A percentile compares a stretch with the other conserved stretches of the same genome.
These are phyloP conservation scores for Galleria mellonella DNA, from an alignment of 1,140 invertebrate genomes.

Conservation along the genomic window DNA sequence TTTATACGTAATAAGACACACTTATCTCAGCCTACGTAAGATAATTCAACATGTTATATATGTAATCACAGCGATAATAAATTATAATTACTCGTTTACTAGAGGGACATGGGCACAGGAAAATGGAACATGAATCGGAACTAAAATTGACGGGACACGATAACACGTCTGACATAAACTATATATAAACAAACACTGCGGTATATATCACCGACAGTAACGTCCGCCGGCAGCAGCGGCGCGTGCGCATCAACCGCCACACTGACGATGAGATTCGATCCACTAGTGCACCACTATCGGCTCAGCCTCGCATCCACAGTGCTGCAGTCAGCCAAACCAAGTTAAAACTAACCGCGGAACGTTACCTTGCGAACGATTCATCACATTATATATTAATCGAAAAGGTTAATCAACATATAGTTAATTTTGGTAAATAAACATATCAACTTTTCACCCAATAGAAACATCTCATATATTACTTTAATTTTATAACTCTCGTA, in stretches of 20 bases:
- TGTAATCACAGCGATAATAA: conserved; percentile 71
- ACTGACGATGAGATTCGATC: too few species aligned
- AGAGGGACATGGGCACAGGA: conserved; percentile 51
- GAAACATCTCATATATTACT: conserved; percentile 70
- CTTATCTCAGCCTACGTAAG: conserved; percentile 61
- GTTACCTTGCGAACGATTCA: conserved; percentile 27
- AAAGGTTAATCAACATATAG: conserved; percentile 49
- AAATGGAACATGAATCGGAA: conserved; percentile 58
- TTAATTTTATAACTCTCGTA: conserved; percentile 63
- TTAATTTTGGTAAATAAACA: conserved; percentile 70
- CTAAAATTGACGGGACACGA: conserved; percentile 53
- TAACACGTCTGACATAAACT: conserved; percentile 62
- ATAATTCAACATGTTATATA: conserved; percentile 63
- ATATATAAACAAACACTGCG: conserved; percentile 47
- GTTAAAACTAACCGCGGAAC: conserved; percentile 11
- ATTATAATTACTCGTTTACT: conserved; percentile 60
- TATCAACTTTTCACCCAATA: conserved; percentile 63
- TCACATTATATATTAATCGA: conserved; percentile 48
- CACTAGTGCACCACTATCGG: neutral
- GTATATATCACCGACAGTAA: conserved; percentile 2
- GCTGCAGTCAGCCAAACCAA: neutral
- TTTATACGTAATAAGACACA: conserved; percentile 60
- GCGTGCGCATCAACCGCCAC: too few species aligned
- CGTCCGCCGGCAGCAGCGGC: neutral
- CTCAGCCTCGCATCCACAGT: neutral